Conservation (phyloP, 2,797 vertebrate species). For the Anguilla marmorata region DNA sequence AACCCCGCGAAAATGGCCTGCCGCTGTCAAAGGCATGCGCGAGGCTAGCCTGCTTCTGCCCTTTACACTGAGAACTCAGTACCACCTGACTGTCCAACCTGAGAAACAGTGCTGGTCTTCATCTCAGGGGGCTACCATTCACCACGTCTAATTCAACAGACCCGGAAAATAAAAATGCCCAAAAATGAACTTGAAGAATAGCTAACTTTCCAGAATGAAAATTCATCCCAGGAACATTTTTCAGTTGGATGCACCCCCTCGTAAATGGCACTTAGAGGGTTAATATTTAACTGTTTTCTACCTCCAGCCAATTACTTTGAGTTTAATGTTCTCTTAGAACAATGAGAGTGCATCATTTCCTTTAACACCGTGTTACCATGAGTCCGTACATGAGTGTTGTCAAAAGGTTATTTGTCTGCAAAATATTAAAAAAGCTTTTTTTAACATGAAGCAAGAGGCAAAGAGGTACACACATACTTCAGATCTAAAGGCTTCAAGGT, state of each 20-base stretch:
- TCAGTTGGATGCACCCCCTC: background rate
- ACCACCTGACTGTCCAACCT: background rate
- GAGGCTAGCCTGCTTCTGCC: background rate
- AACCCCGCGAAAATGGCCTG: background rate
- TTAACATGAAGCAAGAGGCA: background rate
- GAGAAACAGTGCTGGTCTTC: background rate
- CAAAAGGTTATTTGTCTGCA: background rate
- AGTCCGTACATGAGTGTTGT: background rate
- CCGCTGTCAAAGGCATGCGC: background rate
- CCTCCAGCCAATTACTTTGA: background rate
- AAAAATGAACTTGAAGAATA: background rate
- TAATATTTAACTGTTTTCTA: constrained; percentile 6
- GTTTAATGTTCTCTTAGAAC: background rate
- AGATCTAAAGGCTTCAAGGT: background rate
- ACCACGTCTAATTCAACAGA: background rate
- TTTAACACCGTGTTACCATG: background rate
- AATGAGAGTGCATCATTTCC: background rate
- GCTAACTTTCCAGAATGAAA: background rate
- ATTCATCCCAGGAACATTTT: background rate
- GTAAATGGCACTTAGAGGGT: background rate
- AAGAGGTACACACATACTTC: background rate
- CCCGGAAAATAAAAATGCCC: background rate
- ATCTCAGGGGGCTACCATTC: background rate
- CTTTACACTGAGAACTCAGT: background rate
- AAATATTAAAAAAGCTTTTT: background rate